Percentiles rank a stretch among this genome's conserved stretches.
Evolutionary conservation across 2,113 vertebrate genomes (phyloP).

Genomic region (Eublepharis macularius): DNA sequence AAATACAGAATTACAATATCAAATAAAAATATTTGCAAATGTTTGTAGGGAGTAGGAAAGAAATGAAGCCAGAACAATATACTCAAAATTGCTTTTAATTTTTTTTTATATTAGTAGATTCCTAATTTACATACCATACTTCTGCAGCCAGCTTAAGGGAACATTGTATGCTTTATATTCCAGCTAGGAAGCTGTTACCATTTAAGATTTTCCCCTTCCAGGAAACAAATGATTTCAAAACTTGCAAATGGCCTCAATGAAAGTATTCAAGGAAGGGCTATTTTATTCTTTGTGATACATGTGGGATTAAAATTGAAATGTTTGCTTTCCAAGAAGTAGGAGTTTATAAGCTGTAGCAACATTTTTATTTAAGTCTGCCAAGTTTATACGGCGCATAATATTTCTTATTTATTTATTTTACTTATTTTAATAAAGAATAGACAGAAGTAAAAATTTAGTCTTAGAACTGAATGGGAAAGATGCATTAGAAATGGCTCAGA

Average conservation of each 20-base stretch:
- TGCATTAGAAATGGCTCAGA: background rate
- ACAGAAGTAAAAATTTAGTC: background rate
- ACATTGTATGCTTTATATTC: background rate
- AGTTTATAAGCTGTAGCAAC: background rate
- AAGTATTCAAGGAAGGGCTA: background rate
- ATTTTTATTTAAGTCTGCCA: background rate
- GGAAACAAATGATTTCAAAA: conserved; percentile 3
- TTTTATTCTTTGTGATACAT: background rate
- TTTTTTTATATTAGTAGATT: background rate
- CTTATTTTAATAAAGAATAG: background rate
- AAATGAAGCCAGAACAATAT: background rate
- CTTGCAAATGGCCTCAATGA: background rate
- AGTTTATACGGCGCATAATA: background rate
- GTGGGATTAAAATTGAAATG: background rate
- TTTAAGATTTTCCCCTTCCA: background rate
- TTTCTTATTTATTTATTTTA: conserved; percentile 4
- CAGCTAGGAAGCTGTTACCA: background rate
- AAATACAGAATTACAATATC: background rate
- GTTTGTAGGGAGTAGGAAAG: background rate
- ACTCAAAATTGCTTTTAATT: background rate
- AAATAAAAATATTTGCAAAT: background rate
- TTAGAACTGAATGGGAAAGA: background rate
- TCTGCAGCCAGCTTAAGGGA: background rate
- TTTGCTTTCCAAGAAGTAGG: background rate
- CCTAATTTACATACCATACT: background rate